phyloP scores from a whole-genome alignment of 92 coral and sea anemone genomes.

The Metridium senile region DNA sequence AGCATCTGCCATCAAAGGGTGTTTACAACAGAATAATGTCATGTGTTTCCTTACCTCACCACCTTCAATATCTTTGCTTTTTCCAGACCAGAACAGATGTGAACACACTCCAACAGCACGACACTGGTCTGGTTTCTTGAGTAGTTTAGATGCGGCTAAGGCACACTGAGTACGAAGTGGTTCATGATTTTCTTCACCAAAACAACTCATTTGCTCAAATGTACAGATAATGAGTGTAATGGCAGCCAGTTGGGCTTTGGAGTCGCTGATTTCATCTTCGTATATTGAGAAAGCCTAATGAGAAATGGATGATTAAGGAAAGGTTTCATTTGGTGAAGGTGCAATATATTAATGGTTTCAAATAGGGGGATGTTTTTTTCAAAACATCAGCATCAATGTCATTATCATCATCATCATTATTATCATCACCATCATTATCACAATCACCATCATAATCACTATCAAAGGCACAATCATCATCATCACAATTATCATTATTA shows the following conservation, averaged over 20 bases:
- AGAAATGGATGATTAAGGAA: not conserved
- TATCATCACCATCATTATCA: too few relatives aligned
- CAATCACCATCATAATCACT: too few relatives aligned
- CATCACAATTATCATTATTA: too few relatives aligned
- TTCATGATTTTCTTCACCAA: constrained; percentile 98
- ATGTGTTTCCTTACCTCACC: constrained; percentile 68
- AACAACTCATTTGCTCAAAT: constrained; percentile 97
- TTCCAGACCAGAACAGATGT: constrained; percentile 98
- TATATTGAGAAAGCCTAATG: constrained; percentile 93
- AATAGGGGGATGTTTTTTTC: too few relatives aligned
- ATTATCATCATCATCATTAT: too few relatives aligned
- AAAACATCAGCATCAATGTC: too few relatives aligned
- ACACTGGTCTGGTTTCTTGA: constrained; percentile 98
- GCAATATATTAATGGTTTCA: too few relatives aligned
- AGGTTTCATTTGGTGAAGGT: too few relatives aligned
- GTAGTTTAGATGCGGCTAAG: constrained; percentile 93
- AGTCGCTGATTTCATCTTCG: constrained; percentile 99
- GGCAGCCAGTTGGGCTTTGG: constrained; percentile 96
- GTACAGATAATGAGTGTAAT: constrained; percentile 97
- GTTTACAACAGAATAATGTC: too few relatives aligned
- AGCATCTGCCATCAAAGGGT: too few relatives aligned
- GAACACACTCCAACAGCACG: constrained; percentile 98
- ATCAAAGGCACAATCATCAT: too few relatives aligned
- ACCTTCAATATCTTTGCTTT: constrained; percentile 87
- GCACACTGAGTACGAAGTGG: constrained; percentile 98